Evolutionary conservation across 2,113 vertebrate genomes (phyloP).

Genomic region (Lepus europaeus): DNA sequence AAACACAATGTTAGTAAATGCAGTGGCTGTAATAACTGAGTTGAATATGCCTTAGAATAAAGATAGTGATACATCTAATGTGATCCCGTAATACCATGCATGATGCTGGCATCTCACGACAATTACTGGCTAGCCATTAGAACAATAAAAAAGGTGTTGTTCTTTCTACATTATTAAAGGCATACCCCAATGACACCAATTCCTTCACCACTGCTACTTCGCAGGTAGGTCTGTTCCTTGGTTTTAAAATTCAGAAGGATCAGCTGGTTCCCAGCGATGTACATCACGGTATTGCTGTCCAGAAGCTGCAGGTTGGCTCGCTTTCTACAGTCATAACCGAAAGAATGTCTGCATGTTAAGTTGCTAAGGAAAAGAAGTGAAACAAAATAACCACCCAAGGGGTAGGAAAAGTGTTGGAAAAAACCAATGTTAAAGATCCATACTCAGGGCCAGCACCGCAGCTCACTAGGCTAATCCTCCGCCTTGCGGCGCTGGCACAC

Average conservation of each 20-base stretch:
- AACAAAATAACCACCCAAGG: neutral
- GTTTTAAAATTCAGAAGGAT: slow-evolving; percentile 90
- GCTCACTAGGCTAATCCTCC: too few relatives aligned
- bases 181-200: slow-evolving; percentile 93
- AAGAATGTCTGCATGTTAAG: slow-evolving; percentile 91
- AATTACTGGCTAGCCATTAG: neutral
- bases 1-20: neutral
- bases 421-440: neutral
- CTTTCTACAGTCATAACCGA: slow-evolving; percentile 94
- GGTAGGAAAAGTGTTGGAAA: neutral
- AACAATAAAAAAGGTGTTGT: neutral
- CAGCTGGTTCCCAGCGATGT: slow-evolving; percentile 94
- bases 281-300: slow-evolving; percentile 89
- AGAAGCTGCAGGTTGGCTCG: slow-evolving; percentile 92
- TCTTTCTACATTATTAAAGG: neutral
- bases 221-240: slow-evolving; percentile 90
- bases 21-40: neutral
- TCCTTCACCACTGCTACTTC: slow-evolving; percentile 91
- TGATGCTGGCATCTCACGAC: neutral
- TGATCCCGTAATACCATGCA: neutral
- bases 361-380: slow-evolving; percentile 84
- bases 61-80: neutral
- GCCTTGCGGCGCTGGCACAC: too few relatives aligned
- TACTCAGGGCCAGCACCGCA: neutral
- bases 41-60: neutral